Evolutionary conservation across 2,888 invertebrate genomes (phyloP).

Genomic region (Rambutsinella grinnellia): DNA sequence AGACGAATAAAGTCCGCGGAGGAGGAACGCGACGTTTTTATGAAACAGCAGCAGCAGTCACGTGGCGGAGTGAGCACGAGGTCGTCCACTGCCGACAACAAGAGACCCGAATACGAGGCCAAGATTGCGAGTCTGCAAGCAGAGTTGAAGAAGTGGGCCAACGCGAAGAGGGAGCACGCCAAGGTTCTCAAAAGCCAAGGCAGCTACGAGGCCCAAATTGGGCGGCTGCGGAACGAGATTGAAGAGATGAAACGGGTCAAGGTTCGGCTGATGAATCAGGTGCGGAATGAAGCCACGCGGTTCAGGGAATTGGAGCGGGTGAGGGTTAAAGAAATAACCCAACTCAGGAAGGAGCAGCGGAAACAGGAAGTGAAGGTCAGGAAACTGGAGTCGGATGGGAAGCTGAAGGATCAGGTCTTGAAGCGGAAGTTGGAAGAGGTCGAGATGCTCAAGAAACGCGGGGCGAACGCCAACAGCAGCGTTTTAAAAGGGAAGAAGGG

Average conservation of each 20-base stretch:
- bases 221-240: slow-evolving; percentile 80
- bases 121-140: slow-evolving; percentile 18
- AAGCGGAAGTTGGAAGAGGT: slow-evolving; percentile 93
- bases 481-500: too few species aligned
- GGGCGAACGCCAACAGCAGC: too few species aligned
- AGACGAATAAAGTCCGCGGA: slow-evolving; percentile 89
- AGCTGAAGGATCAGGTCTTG: slow-evolving; percentile 89
- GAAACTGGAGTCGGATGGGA: slow-evolving; percentile 84
- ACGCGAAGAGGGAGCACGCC: slow-evolving; percentile 90
- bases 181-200: slow-evolving; percentile 84
- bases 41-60: too few species aligned
- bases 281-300: slow-evolving; percentile 90
- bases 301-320: slow-evolving; percentile 86
- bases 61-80: too few species aligned
- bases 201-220: slow-evolving; percentile 81
- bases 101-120: slow-evolving; percentile 19
- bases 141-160: slow-evolving; percentile 78
- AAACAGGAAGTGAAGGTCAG: slow-evolving; percentile 78
- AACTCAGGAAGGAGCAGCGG: slow-evolving; percentile 89
- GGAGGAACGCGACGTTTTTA: slow-evolving; percentile 81
- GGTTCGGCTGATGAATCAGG: slow-evolving; percentile 89
- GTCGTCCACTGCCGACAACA: background rate
- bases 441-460: slow-evolving; percentile 82
- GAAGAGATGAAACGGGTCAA: slow-evolving; percentile 87
- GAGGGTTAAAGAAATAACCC: slow-evolving; percentile 88